These are phyloP conservation scores for Puma concolor DNA, from an alignment of 2,113 vertebrate genomes.

Conservation along the genomic window DNA sequence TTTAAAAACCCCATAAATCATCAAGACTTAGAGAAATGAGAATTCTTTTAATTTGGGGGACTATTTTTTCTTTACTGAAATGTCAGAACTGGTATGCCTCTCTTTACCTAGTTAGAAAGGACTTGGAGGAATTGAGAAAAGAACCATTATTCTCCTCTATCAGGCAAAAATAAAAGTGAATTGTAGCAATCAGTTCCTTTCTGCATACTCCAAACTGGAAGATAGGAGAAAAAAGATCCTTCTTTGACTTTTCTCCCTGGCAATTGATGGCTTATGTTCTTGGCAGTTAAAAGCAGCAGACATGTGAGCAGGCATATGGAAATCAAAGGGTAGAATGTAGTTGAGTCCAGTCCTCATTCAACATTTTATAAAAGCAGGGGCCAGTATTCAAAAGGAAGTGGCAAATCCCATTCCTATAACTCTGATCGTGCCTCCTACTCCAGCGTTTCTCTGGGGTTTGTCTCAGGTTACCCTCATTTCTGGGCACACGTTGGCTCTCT, in stretches of 20 bases:
- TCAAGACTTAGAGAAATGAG: background rate
- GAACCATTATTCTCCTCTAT: background rate
- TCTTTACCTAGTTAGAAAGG: background rate
- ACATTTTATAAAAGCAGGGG: slow-evolving; percentile 25
- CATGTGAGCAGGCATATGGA: slow-evolving; percentile 68
- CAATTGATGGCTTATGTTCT: slow-evolving; percentile 67
- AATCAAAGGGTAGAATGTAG: slow-evolving; percentile 68
- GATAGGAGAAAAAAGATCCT: slow-evolving; percentile 48
- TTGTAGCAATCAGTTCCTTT: slow-evolving; percentile 23
- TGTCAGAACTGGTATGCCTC: background rate
- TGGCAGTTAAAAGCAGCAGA: slow-evolving; percentile 69
- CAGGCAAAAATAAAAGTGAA: slow-evolving; percentile 39
- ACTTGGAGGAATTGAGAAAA: background rate
- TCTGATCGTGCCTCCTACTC: background rate
- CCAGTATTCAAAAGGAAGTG: background rate
- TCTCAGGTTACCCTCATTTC: background rate
- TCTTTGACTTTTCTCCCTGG: slow-evolving; percentile 72
- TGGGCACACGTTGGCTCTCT: background rate
- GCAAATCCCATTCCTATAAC: background rate
- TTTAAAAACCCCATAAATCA: background rate
- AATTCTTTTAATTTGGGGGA: background rate
- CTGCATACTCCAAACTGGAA: slow-evolving; percentile 33
- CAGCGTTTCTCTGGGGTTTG: background rate
- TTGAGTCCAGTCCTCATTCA: slow-evolving; percentile 43
- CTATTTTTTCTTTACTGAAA: background rate